A percentile compares a stretch with the other conserved stretches of the same genome.
phyloP scores from a whole-genome alignment of 1,140 invertebrate species.

The Pseudoatta argentina region DNA sequence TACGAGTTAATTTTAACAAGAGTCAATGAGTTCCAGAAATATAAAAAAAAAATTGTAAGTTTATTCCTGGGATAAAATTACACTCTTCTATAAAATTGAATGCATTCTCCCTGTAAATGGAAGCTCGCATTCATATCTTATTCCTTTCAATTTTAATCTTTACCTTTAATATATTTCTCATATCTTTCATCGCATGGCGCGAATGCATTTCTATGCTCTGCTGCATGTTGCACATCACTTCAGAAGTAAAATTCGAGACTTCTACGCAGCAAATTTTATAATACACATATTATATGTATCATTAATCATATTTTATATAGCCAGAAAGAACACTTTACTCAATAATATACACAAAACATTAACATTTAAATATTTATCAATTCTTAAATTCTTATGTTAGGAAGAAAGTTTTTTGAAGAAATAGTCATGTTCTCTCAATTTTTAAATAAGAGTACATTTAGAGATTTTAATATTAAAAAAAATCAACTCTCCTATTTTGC shows the following conservation, averaged over 20 bases:
- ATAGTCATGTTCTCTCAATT: background rate
- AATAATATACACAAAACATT: background rate
- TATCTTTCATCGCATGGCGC: background rate
- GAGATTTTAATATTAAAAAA: background rate
- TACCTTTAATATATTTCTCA: conserved; percentile 12
- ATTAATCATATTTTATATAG: conserved; percentile 11
- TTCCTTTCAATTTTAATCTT: conserved; percentile 21
- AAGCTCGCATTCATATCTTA: conserved; percentile 25
- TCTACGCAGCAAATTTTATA: background rate
- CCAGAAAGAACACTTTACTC: background rate
- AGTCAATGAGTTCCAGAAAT: background rate
- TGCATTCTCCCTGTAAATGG: background rate
- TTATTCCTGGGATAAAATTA: conserved; percentile 5
- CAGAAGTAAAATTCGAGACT: conserved; percentile 1
- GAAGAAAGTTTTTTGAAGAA: background rate
- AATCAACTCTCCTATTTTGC: background rate
- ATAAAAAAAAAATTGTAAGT: background rate
- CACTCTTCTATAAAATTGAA: conserved; percentile 4
- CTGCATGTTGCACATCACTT: conserved; percentile 42
- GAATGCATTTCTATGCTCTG: conserved; percentile 30
- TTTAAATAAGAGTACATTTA: background rate
- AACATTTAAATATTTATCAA: background rate
- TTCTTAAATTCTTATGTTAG: background rate
- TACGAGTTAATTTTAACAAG: background rate
- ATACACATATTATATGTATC: background rate